These are phyloP conservation scores for Colostygia pectinataria DNA, from an alignment of 2,888 invertebrate species.

Conservation along the genomic window DNA sequence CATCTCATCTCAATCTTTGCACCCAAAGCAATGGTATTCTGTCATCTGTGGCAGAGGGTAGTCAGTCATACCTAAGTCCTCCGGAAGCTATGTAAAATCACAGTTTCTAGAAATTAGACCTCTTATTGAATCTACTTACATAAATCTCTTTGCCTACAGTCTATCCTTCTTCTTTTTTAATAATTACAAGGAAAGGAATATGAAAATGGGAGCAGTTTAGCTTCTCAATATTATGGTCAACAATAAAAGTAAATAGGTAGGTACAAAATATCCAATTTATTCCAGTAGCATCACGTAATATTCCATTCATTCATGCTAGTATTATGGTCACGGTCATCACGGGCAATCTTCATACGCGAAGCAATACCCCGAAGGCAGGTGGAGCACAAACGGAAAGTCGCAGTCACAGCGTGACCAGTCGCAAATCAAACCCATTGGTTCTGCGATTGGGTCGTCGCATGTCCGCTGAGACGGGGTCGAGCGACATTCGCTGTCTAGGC, in stretches of 20 bases:
- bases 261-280: constrained; percentile 8
- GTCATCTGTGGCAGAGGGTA: too few relatives aligned
- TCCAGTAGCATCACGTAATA: constrained; percentile 1
- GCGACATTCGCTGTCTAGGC: constrained; percentile 68
- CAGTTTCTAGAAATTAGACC: too few relatives aligned
- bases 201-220: too few relatives aligned
- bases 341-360: constrained; percentile 72
- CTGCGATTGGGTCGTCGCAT: constrained; percentile 71
- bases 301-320: constrained; percentile 4
- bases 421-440: constrained; percentile 67
- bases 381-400: constrained; percentile 71
- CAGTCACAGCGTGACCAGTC: constrained; percentile 74
- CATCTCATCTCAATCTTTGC: neutral
- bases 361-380: constrained; percentile 67
- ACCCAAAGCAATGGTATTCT: neutral
- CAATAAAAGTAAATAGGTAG: too few relatives aligned
- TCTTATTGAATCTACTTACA: too few relatives aligned
- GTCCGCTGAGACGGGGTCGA: constrained; percentile 68
- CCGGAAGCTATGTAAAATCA: too few relatives aligned
- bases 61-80: too few relatives aligned
- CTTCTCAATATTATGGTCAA: too few relatives aligned
- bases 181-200: too few relatives aligned
- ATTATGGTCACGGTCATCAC: constrained; percentile 29
- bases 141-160: too few relatives aligned
- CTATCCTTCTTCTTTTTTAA: too few relatives aligned